Base-by-base conservation (phyloP, 2,797 vertebrate species). In the Hylomyscus alleni region DNA sequence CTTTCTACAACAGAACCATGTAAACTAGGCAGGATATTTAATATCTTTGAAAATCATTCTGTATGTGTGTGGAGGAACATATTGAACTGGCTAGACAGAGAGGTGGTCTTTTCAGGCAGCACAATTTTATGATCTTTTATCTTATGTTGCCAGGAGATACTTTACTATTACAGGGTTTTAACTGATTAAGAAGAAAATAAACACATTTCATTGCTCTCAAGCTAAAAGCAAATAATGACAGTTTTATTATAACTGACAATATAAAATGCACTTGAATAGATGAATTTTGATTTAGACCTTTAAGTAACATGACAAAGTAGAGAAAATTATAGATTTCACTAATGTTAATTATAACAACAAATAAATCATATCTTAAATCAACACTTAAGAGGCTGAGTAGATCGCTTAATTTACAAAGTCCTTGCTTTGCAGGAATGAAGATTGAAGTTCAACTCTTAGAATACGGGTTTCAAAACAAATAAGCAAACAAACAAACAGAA, bases 141-240 rank as follows among this genome's bases (percentile, higher is more conserved):
- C 37, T 85, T 82, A 56, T 86, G 78, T 54, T 89, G 20, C 69
- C 50, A 90, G 52, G 72, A 37, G 54, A 72, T 11, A 93, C 78
- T 89, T 95, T 89, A 86, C 75, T 84, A 82, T 29, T 77, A 82
- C 7, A 83, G 67, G 90, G n/a, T 93, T 83, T 78, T 58, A 91
- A 87, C n/a, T 88, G 47, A 50, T 22, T 62, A 75, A 82, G 91
- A 89, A 47, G 44, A 84, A 72, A 93, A 89, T 17, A 94, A 89
- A 86, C 54, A 91, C 31, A 67, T 87, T 24, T 34, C 83, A 89
- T 13, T 77, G 80, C 62, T 82, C 85, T 54, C 17, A 76, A 31
- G 34, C 34, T 58, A 54, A 83, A 56, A 84, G 37, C 56, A 80
- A 83, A 67, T 31, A 60, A 37, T 94, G 78, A 83, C 69, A 94